Evolutionary conservation across 1,140 invertebrate genomes (phyloP).

Genomic region (Hyposmocoma kahamanoa): DNA sequence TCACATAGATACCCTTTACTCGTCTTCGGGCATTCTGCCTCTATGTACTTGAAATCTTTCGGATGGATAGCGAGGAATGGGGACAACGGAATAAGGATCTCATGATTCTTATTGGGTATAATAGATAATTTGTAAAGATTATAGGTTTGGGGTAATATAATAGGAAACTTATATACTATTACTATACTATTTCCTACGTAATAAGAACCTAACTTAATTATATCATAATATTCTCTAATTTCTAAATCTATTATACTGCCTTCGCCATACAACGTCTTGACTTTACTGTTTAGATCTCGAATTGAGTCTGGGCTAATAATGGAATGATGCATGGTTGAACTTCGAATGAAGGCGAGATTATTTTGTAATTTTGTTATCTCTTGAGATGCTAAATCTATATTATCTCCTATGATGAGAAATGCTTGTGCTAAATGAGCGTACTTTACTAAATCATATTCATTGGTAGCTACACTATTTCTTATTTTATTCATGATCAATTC

Average conservation of each 20-base stretch:
- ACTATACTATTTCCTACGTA: conserved; percentile 1
- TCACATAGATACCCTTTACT: no score
- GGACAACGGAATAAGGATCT: no score
- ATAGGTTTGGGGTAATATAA: no score
- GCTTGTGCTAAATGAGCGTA: conserved; percentile 5
- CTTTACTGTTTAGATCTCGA: conserved; percentile 1
- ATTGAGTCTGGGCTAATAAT: conserved; percentile 6
- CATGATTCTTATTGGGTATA: no score
- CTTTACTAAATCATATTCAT: conserved; percentile 1
- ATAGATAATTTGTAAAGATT: no score
- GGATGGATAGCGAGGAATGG: no score
- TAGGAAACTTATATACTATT: neutral
- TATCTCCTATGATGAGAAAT: conserved; percentile 3
- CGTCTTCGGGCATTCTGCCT: no score
- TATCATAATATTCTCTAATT: conserved; percentile 12
- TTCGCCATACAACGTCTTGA: conserved; percentile 2
- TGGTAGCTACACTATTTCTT: neutral
- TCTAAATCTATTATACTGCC: conserved; percentile 6
- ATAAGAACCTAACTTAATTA: conserved; percentile 9
- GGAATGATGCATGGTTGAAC: conserved; percentile 7
- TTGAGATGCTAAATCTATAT: neutral
- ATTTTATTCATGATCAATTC: neutral
- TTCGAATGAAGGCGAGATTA: conserved; percentile 5
- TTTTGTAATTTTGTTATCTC: conserved; percentile 9
- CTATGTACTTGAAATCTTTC: no score